phyloP scores from a whole-genome alignment of 2,888 invertebrate species.

The Phyto melanocephala region DNA sequence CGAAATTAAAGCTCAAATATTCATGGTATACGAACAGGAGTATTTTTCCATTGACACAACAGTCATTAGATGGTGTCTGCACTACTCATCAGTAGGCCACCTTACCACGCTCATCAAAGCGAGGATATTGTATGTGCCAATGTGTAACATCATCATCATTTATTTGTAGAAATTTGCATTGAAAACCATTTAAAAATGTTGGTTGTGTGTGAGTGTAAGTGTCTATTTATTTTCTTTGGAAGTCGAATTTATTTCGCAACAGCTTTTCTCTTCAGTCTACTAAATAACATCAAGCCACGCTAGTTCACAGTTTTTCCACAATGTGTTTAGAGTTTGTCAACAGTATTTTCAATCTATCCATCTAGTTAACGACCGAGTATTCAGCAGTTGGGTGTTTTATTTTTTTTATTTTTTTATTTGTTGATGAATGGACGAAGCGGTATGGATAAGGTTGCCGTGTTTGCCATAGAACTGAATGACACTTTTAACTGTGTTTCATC shows the following conservation, averaged over 20 bases:
- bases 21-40: neutral
- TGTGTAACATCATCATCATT: neutral
- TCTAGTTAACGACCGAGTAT: slow-evolving; percentile 23
- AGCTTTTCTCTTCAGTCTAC: slow-evolving; percentile 9
- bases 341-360: slow-evolving; percentile 43
- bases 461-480: neutral
- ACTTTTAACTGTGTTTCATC: slow-evolving; percentile 1
- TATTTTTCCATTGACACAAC: slow-evolving; percentile 8
- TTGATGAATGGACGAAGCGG: neutral
- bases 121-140: neutral
- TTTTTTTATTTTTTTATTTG: neutral
- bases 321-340: slow-evolving; percentile 62
- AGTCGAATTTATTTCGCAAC: neutral
- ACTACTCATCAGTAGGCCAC: neutral
- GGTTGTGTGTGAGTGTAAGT: no score
- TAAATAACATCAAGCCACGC: neutral
- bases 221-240: neutral
- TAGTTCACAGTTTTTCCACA: slow-evolving; percentile 49
- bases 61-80: neutral
- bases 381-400: neutral
- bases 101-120: neutral
- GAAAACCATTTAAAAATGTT: slow-evolving; percentile 25
- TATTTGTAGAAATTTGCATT: slow-evolving; percentile 33
- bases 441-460: slow-evolving; percentile 4
- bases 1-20: slow-evolving; percentile 5